Base-by-base conservation (phyloP, 2,888 invertebrate species). In the Gibbula magus region DNA sequence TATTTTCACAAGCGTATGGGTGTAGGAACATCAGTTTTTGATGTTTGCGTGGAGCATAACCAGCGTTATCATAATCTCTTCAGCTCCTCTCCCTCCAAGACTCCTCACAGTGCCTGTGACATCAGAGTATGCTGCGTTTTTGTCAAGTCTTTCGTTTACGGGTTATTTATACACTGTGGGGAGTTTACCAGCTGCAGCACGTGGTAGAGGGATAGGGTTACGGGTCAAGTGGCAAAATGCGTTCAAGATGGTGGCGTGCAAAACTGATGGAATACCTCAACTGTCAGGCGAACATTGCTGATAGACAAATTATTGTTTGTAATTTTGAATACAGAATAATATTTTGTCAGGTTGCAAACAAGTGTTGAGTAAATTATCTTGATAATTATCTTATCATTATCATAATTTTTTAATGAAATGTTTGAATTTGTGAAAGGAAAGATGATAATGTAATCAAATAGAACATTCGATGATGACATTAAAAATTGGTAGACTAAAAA, bases 171-270 rank as follows among this genome's bases (percentile, higher is more conserved):
- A 70, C 70, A 32, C 70, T 70, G 35, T 70, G 70, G 29, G 35
- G 70, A 70, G 70, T 70, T 70, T 70, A 39, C 32, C 70, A 70
- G 70, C 70, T 70, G 70, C 20, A 35, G 35, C 70, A 70, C 70
- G 70, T 70, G 70, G 32, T 35, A 35, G 70, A 18, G 39, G 20
- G 32, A 70, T 70, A 10, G 39, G 39, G 70, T 70, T 70, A 70
- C 70, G 35, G 70, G 70, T 70, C 70, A 70, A 70, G 70, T 70
- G 70, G 35, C 70, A 70, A 70, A 70, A 70, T 32, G 70, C 70
- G 29, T 70, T 70, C 70, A 70, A 70, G 70, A 70, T 70, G 70
- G 70, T 13, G 35, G 39, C 18, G 18, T 32, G n/a, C 70, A 10
- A 45, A 45, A 45, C 45, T 45, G 45, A 45, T 45, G 45, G 45